Base-by-base conservation (phyloP, 2,888 invertebrate species). In the Pegoplata infirma region DNA sequence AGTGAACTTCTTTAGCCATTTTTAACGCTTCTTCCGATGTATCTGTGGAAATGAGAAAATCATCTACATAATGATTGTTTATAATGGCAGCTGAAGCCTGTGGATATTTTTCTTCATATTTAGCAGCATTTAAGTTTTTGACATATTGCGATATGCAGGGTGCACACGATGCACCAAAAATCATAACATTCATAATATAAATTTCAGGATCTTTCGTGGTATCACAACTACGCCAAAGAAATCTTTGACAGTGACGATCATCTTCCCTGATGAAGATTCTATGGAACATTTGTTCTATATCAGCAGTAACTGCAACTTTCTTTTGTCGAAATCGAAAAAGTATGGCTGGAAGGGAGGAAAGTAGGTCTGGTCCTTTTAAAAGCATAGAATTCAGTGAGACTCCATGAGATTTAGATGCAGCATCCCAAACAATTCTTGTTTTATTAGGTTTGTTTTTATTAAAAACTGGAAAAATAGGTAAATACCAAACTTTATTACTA, bases 401-500 rank as follows among this genome's bases (percentile, higher is more conserved):
- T 3, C 80, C 78, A 28, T 75, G 17, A 14, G 71, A 44, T 46
- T 66, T 71, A 0, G 72, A 32, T 1, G 73, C 73, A n/a, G n/a
- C n/a, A n/a, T n/a, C n/a, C n/a, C n/a, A n/a, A n/a, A n/a, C n/a
- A n/a, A n/a, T n/a, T n/a, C n/a, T n/a, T n/a, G n/a, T n/a, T n/a
- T n/a, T n/a, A n/a, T n/a, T n/a, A n/a, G n/a, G n/a, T n/a, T n/a
- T n/a, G n/a, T n/a, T n/a, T n/a, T n/a, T n/a, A n/a, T n/a, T n/a
- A n/a, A n/a, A n/a, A n/a, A n/a, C n/a, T 3, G 55, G 69, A 19
- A 74, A 84, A 59, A 84, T 82, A 6, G 84, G 84, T 5, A 84
- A 46, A 55, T 84, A 84, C 84, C 83, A 84, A 2, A 66, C 80
- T 36, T 64, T 81, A 2, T 61, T 63, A 8, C 16, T 28, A 36